Percentiles rank a stretch among this genome's conserved stretches.
phyloP scores from a whole-genome alignment of 2,888 invertebrate species.

The Troglohyphantes excavatus region DNA sequence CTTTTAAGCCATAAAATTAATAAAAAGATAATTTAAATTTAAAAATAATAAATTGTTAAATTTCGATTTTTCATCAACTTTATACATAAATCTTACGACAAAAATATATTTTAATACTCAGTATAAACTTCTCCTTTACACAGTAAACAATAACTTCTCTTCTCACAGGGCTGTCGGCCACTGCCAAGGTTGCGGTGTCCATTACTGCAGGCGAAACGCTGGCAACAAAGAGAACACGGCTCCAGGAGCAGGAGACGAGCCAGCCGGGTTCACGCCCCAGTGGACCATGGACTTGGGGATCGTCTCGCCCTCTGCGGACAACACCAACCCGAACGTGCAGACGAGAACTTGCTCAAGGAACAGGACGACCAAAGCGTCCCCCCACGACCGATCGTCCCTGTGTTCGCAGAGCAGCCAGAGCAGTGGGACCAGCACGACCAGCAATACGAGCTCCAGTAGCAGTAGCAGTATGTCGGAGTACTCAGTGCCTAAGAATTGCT shows the following conservation, averaged over 20 bases:
- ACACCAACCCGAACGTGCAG: constrained; percentile 22
- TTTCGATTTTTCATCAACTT: too few relatives aligned
- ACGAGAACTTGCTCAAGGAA: constrained; percentile 59
- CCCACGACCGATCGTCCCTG: constrained; percentile 78
- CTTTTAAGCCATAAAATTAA: too few relatives aligned
- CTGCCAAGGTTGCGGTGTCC: constrained; percentile 75
- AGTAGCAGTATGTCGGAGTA: constrained; percentile 83
- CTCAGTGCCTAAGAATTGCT: constrained; percentile 79
- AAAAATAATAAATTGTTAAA: too few relatives aligned
- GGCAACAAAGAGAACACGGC: constrained; percentile 59
- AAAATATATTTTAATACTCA: too few relatives aligned
- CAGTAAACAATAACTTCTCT: too few relatives aligned
- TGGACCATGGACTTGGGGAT: constrained; percentile 78
- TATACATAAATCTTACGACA: too few relatives aligned
- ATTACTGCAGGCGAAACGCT: constrained; percentile 63
- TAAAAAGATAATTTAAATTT: too few relatives aligned
- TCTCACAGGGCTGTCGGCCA: constrained; percentile 72
- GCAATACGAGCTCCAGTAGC: constrained; percentile 83
- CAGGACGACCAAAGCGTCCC: constrained; percentile 51
- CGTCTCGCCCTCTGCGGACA: constrained; percentile 60
- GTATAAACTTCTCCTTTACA: too few relatives aligned
- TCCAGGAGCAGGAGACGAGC: constrained; percentile 36
- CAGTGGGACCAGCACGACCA: constrained; percentile 76
- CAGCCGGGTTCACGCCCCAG: constrained; percentile 70
- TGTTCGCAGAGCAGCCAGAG: constrained; percentile 79